phyloP scores from a whole-genome alignment of 2,888 invertebrate genomes.

The Eledone cirrhosa region DNA sequence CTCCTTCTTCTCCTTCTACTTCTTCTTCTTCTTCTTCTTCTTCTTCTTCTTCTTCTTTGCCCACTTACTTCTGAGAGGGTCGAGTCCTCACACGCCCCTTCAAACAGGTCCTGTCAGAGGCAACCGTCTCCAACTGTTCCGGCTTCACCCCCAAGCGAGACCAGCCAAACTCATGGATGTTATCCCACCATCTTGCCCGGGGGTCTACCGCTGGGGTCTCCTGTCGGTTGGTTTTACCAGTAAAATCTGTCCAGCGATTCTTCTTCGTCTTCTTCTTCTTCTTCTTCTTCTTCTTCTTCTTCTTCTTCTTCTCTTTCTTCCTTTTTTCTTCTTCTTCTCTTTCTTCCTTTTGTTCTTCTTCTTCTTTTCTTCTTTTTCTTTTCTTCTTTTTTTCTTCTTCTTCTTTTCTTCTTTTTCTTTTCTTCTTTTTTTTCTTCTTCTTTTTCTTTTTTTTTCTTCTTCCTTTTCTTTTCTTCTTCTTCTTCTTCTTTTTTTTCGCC shows the following conservation, averaged over 20 bases:
- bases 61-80: too few species aligned
- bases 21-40: background rate
- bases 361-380: background rate
- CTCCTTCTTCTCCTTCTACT: background rate
- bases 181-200: too few species aligned
- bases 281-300: background rate
- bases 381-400: background rate
- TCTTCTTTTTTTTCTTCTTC: background rate
- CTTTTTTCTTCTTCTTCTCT: background rate
- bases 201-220: background rate
- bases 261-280: background rate
- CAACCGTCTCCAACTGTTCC: too few species aligned
- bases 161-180: background rate
- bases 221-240: background rate
- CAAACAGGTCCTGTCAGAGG: too few species aligned
- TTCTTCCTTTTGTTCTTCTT: background rate
- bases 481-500: too few species aligned
- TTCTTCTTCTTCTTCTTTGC: background rate
- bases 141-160: background rate
- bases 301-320: background rate
- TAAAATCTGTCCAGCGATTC: too few species aligned
- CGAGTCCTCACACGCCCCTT: too few species aligned
- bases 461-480: background rate
- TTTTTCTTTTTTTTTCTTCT: background rate
- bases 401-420: background rate